A percentile compares a stretch with the other conserved stretches of the same genome.
Conservation (phyloP, 1,140 invertebrate species). For the Metaphire vulgaris region DNA sequence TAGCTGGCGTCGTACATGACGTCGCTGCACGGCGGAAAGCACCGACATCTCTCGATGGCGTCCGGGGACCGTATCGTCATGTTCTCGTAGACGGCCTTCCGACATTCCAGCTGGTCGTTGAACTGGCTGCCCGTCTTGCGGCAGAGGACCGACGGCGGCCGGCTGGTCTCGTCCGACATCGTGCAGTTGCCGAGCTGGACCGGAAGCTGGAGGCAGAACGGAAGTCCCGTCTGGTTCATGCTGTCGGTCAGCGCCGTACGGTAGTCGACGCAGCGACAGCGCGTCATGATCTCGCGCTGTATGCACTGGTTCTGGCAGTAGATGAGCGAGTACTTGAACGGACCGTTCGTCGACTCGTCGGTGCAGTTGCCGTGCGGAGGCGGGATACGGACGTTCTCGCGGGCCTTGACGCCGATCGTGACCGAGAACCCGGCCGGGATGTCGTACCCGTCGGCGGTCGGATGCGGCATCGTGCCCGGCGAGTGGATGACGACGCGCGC, state of each 20-base stretch:
- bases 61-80: conserved; percentile 27
- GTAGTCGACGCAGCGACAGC: conserved; percentile 27
- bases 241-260: conserved; percentile 10
- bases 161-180: not conserved
- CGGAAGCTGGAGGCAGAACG: conserved; percentile 25
- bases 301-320: conserved; percentile 31
- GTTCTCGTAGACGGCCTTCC: conserved; percentile 24
- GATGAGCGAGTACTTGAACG: conserved; percentile 29
- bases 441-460: conserved; percentile 29
- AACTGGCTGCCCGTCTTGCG: not conserved
- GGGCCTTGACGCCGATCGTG: conserved; percentile 25
- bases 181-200: not conserved
- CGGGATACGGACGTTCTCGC: conserved; percentile 28
- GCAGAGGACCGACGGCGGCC: not conserved
- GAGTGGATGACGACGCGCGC: conserved; percentile 28
- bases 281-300: conserved; percentile 23
- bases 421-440: conserved; percentile 30
- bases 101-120: conserved; percentile 13
- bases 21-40: conserved; percentile 30
- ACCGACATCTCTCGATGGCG: conserved; percentile 25
- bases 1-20: conserved; percentile 28
- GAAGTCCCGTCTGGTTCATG: not conserved
- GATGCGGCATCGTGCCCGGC: conserved; percentile 26
- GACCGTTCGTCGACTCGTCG: not conserved
- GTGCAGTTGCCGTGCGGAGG: conserved; percentile 30